phyloP scores from a whole-genome alignment of 92 coral and sea anemone genomes.

The Zoanthus gigantus region DNA sequence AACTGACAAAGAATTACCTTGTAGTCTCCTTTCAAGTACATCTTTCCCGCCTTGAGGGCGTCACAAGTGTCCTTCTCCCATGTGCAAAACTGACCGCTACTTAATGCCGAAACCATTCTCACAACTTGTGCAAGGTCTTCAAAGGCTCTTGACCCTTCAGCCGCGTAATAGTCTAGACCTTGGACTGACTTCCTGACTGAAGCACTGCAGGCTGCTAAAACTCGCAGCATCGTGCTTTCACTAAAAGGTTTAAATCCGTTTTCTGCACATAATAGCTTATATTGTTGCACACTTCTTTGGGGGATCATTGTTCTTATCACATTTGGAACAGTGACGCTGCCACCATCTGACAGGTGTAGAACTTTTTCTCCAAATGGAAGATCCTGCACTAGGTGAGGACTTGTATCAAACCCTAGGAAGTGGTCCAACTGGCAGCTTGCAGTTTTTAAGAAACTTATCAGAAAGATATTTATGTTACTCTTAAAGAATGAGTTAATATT shows the following conservation, averaged over 20 bases:
- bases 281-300: constrained; percentile 60
- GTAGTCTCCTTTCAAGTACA: constrained; percentile 57
- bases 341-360: constrained; percentile 52
- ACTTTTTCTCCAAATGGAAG: constrained; percentile 70
- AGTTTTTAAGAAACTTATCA: too few relatives aligned
- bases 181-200: constrained; percentile 55
- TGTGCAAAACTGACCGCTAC: not conserved
- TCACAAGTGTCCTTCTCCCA: constrained; percentile 37
- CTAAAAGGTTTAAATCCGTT: constrained; percentile 53
- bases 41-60: constrained; percentile 48
- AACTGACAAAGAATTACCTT: constrained; percentile 28
- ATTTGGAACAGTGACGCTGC: constrained; percentile 58
- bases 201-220: constrained; percentile 54
- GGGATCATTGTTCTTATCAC: constrained; percentile 67
- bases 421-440: constrained; percentile 73
- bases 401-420: constrained; percentile 33
- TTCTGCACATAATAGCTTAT: constrained; percentile 51
- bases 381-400: constrained; percentile 59
- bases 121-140: constrained; percentile 41
- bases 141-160: constrained; percentile 58
- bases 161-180: constrained; percentile 59
- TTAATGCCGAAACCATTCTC: not conserved
- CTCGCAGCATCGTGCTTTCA: constrained; percentile 41
- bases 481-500: too few relatives aligned
- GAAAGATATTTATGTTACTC: too few relatives aligned